Base-by-base conservation (phyloP, 2,888 invertebrate genomes). In the Creontiades dilutus region DNA sequence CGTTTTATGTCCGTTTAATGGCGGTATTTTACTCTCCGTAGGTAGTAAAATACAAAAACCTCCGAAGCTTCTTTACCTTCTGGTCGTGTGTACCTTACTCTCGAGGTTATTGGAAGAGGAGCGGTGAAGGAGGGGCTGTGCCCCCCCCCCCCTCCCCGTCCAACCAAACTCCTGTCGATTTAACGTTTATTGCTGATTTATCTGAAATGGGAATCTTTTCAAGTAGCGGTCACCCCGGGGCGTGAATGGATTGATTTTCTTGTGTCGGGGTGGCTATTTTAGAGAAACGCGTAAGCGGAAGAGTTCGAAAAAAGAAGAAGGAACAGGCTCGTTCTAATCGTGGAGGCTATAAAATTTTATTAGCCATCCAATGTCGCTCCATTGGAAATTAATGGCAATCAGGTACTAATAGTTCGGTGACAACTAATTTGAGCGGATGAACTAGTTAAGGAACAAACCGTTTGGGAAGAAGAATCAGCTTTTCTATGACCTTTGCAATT, bases 1-100 rank as follows among this genome's bases (percentile, higher is more conserved):
- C 76, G 80, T 88, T 88, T 88, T 88, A 88, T 52, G 76, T 46
- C 78, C 76, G 80, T 88, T 88, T 88, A 88, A 88, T 88, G 52
- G 80, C 37, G 76, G 88, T 46, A 88, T 88, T 88, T 88, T 88
- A 88, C 88, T 88, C 37, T 37, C 88, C 80, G 48, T 16, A 55
- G 85, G 85, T 23, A 37, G 85, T 85, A 85, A 85, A 85, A 85
- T 61, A n/a, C n/a, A n/a, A n/a, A n/a, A n/a, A n/a, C n/a, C n/a
- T 28, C 85, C 37, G 14, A 57, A 13, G 85, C 57, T 61, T 61
- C 85, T 46, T 68, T 68, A 61, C 85, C 85, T 61, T 28, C 28
- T 85, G 85, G 61, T 85, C 57, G 57, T 46, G 57, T 37, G 61
- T 57, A 85, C 28, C 78, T 47, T 46, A 46, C 46, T 68, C 27